Conservation (phyloP, 2,888 invertebrate genomes). For the Coremacera marginata region DNA sequence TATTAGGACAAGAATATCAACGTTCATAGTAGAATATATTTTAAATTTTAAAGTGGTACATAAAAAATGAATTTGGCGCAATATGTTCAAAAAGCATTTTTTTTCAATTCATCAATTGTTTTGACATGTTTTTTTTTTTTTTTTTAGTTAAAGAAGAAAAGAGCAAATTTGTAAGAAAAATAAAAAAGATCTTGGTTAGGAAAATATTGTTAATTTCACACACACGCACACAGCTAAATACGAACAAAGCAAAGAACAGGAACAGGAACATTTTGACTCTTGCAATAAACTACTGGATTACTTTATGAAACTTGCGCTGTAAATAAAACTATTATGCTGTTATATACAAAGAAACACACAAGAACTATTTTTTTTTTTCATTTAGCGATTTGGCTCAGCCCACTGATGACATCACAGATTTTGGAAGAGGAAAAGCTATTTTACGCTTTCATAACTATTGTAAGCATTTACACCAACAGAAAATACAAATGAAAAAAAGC, state of each 20-base stretch:
- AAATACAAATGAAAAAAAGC: too few relatives aligned
- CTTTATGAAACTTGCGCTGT: too few relatives aligned
- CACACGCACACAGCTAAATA: conserved; percentile 14
- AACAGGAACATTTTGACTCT: conserved; percentile 24
- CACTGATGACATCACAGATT: too few relatives aligned
- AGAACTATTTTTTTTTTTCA: neutral
- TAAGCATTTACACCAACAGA: too few relatives aligned
- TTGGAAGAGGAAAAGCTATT: too few relatives aligned
- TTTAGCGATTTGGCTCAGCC: too few relatives aligned
- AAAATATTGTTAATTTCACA: conserved; percentile 35
- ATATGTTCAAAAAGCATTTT: conserved; percentile 17
- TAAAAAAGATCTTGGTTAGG: conserved; percentile 31
- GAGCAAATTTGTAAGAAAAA: conserved; percentile 38
- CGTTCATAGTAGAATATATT: neutral
- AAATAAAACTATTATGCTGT: too few relatives aligned
- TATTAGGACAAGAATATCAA: conserved; percentile 45
- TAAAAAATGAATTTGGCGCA: neutral
- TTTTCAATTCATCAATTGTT: conserved; percentile 7
- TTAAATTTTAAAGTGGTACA: neutral
- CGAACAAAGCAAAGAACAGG: conserved; percentile 30
- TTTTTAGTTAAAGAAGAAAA: conserved; percentile 36
- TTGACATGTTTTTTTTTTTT: conserved; percentile 5
- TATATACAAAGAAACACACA: neutral
- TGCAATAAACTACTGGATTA: neutral
- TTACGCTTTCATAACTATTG: too few relatives aligned